These are phyloP conservation scores for Haliaeetus leucogaster DNA, from an alignment of 2,113 vertebrate species.

Conservation along the genomic window DNA sequence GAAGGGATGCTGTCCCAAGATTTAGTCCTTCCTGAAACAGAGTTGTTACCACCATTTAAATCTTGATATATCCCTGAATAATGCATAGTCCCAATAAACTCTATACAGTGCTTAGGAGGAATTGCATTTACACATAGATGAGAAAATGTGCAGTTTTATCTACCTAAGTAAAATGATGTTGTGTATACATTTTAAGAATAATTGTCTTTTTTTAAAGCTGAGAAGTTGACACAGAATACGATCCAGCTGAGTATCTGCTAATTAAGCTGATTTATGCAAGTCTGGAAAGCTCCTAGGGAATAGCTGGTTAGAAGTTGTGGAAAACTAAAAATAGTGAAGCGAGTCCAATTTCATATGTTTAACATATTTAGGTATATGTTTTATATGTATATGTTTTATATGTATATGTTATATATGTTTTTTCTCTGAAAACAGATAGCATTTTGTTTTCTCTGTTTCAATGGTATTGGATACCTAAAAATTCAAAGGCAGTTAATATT, in stretches of 20 bases:
- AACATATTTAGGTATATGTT: not conserved
- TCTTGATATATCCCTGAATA: not conserved
- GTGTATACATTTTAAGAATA: not conserved
- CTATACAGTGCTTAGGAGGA: not conserved
- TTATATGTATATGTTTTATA: no score
- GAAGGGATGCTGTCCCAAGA: not conserved
- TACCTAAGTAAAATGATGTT: not conserved
- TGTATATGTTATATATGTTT: no score
- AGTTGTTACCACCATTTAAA: not conserved
- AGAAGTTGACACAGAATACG: not conserved
- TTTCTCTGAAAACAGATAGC: not conserved
- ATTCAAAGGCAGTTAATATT: not conserved
- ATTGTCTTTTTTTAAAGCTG: not conserved
- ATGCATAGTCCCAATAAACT: not conserved
- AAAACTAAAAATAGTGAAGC: not conserved
- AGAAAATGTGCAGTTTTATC: not conserved
- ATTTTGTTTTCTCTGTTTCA: not conserved
- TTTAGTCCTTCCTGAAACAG: not conserved
- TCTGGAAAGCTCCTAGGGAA: not conserved
- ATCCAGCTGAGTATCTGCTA: not conserved
- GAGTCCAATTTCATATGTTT: not conserved
- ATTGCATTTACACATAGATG: not conserved
- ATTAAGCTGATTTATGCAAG: conserved; percentile 10
- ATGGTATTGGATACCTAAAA: not conserved
- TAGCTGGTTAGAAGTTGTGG: not conserved